Base-by-base conservation (phyloP, 2,888 invertebrate genomes). In the Cyclophora albipunctata region DNA sequence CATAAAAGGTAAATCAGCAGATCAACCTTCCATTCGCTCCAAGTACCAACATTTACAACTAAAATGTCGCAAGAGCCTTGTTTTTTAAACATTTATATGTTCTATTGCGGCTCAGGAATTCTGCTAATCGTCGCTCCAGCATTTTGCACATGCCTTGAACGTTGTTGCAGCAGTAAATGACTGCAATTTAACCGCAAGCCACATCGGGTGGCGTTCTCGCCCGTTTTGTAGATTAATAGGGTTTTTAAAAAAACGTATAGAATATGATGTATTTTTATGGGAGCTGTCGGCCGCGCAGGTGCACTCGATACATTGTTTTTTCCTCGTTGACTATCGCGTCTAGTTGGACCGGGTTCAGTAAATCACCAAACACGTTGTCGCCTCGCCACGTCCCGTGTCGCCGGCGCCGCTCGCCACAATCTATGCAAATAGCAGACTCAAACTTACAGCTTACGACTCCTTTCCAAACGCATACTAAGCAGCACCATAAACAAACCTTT, bases 401-500 rank as follows among this genome's bases (percentile, higher is more conserved):
- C 58, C 71, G 64, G 60, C 64, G 56, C 63, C 50, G 63, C 59
- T 62, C 65, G 65, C 72, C 75, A 75, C 85, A 87, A 87, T 87
- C 86, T 87, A 88, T 87, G 88, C 84, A 87, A 88, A 87, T 87
- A 80, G 78, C 75, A 66, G 65, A 68, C 78, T 78, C 79, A 78
- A 82, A 87, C 84, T 87, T 87, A 86, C 87, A 85, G 82, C 86
- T 87, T 86, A 86, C 81, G 72, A 81, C 81, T 84, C 82, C 84
- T 86, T 86, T 86, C 83, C 82, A 84, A 86, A 85, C 84, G 86
- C 84, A 87, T 86, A 87, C 84, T 87, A 86, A 86, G 85, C 74
- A 86, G 79, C 75, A 58, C 61, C 63, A 67, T 71, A 69, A 67
- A 75, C 75, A 75, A 72, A 73, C 73, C 78, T 82, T 86, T 83